Percentiles rank a stretch among this genome's conserved stretches.
Conservation (phyloP, 2,113 vertebrate genomes). For the Seriola quinqueradiata region DNA sequence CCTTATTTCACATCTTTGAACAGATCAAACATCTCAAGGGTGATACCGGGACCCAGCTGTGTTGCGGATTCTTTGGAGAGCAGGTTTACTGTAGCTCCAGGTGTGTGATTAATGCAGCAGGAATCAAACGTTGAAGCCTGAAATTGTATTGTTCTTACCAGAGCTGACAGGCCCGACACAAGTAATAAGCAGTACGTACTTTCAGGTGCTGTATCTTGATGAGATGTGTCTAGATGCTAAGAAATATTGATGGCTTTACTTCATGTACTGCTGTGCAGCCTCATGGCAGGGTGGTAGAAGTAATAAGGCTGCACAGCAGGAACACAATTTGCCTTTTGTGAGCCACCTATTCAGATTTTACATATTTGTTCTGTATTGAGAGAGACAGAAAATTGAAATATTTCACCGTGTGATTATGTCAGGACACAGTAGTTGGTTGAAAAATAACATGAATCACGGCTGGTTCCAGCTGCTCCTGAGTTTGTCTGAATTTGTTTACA, state of each 20-base stretch:
- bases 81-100: constrained; percentile 30
- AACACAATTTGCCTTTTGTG: background rate
- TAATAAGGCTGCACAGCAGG: constrained; percentile 15
- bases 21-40: constrained; percentile 29
- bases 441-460: constrained; percentile 3
- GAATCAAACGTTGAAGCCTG: constrained; percentile 21
- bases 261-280: constrained; percentile 24
- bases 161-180: background rate
- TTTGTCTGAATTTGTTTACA: constrained; percentile 6
- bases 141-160: constrained; percentile 7
- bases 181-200: constrained; percentile 4
- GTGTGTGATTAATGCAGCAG: constrained; percentile 45
- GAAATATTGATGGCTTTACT: constrained; percentile 16
- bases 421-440: background rate
- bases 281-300: background rate
- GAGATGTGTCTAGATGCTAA: background rate
- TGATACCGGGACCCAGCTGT: constrained; percentile 44
- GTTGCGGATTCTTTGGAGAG: constrained; percentile 52
- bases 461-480: background rate
- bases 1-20: constrained; percentile 64
- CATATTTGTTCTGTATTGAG: constrained; percentile 15
- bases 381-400: background rate
- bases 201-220: constrained; percentile 26
- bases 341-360: constrained; percentile 2
- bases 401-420: background rate